phyloP scores from a whole-genome alignment of 1,140 invertebrate species.

The Pinna nobilis region DNA sequence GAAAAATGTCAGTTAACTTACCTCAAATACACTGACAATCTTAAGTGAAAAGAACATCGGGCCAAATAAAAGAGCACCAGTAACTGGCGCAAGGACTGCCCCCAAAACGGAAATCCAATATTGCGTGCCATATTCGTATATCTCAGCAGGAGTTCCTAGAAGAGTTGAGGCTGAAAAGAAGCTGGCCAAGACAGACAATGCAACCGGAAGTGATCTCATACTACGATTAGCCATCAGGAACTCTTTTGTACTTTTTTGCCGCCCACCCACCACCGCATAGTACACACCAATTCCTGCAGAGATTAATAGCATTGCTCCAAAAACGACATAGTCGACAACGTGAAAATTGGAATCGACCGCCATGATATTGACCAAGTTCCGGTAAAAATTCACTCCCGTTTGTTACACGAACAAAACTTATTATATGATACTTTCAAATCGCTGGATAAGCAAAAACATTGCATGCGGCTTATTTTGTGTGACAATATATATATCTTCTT shows the following conservation, averaged over 20 bases:
- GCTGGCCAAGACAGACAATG: slow-evolving; percentile 76
- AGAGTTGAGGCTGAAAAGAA: slow-evolving; percentile 92
- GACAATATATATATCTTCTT: too few species aligned
- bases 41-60: slow-evolving; percentile 63
- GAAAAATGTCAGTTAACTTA: slow-evolving; percentile 8
- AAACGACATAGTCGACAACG: slow-evolving; percentile 51
- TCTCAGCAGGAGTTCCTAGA: slow-evolving; percentile 64
- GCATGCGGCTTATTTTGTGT: too few species aligned
- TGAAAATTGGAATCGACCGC: slow-evolving; percentile 40
- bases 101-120: slow-evolving; percentile 62
- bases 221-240: slow-evolving; percentile 86
- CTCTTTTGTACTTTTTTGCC: slow-evolving; percentile 88
- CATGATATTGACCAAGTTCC: slow-evolving; percentile 61
- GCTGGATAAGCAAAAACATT: too few species aligned
- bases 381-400: too few species aligned
- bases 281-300: slow-evolving; percentile 84
- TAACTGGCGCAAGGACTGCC: slow-evolving; percentile 54
- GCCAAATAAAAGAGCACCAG: slow-evolving; percentile 61
- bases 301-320: slow-evolving; percentile 67
- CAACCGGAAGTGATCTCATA: slow-evolving; percentile 78
- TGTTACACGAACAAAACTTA: too few species aligned
- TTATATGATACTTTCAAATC: too few species aligned
- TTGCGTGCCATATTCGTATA: slow-evolving; percentile 64
- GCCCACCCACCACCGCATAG: slow-evolving; percentile 87
- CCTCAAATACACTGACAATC: slow-evolving; percentile 64